Base-by-base conservation (phyloP, 2,888 invertebrate species). In the Synanthedon andrenaeformis region DNA sequence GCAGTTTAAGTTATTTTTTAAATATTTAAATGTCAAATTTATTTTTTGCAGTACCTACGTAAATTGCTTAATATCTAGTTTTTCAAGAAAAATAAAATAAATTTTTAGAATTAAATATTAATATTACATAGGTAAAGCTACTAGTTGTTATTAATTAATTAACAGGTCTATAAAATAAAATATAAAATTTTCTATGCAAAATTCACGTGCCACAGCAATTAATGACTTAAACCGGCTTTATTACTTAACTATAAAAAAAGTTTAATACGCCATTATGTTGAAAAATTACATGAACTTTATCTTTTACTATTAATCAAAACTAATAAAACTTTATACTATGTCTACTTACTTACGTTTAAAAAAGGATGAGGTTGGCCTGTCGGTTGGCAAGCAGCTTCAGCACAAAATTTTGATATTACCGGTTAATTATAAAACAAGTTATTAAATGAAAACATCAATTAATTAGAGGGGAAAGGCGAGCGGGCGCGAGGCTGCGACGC, bases 381-480 rank as follows among this genome's bases (percentile, higher is more conserved):
- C 35, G 35, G 35, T 35, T 10, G 3, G 10, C 35, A 35, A 76
- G 76, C 45, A 72, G 67, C 70, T 73, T 72, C 72, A 74, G 72
- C 82, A 80, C 83, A 76, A 74, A 77, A 79, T 80, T 76, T 69
- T 73, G 69, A 78, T 75, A 76, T 76, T 74, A 69, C 70, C 69
- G 67, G 69, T 74, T 79, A 82, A 83, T 84, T 82, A 85, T 72
- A 74, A 74, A 74, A 80, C 79, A 77, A 76, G 79, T 77, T 76
- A 82, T 82, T 80, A 82, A 85, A 84, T 83, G 76, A 83, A 83
- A 82, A 83, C 81, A 80, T 85, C 82, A 83, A 86, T 86, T 85
- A 87, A 85, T 85, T 83, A 83, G 72, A 79, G 75, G 76, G 76
- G 79, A 80, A 81, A 80, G 75, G 82, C 82, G 79, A 80, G 82